These are phyloP conservation scores for Ecdyonurus torrentis DNA, from an alignment of 2,888 invertebrate species.

Conservation along the genomic window DNA sequence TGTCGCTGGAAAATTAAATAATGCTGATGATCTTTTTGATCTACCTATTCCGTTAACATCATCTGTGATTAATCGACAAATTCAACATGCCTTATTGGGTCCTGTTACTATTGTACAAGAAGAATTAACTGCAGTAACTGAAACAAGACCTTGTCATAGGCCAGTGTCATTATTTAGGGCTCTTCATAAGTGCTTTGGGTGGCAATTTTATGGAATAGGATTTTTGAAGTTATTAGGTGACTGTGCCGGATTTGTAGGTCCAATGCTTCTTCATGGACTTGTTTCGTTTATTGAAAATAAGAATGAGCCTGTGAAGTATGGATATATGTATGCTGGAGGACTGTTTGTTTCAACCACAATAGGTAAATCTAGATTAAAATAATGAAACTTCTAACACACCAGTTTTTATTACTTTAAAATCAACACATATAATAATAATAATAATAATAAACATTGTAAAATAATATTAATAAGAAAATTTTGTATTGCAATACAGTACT, in stretches of 20 bases:
- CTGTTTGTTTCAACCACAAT: conserved; percentile 46
- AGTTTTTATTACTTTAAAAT: too few species aligned
- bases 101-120: conserved; percentile 14
- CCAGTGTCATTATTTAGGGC: conserved; percentile 41
- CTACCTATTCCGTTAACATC: conserved; percentile 50
- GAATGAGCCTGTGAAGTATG: conserved; percentile 42
- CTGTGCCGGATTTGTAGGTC: conserved; percentile 71
- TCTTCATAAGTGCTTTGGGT: conserved; percentile 57
- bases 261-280: conserved; percentile 67
- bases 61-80: conserved; percentile 38
- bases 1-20: conserved; percentile 46
- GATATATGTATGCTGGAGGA: conserved; percentile 46
- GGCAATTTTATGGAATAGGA: conserved; percentile 72
- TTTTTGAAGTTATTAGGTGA: conserved; percentile 69
- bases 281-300: conserved; percentile 62
- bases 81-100: conserved; percentile 37
- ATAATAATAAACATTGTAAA: too few species aligned
- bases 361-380: too few species aligned
- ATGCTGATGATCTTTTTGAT: conserved; percentile 69
- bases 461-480: neutral
- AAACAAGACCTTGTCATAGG: conserved; percentile 3
- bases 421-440: too few species aligned
- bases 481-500: neutral
- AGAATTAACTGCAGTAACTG: neutral
- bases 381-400: too few species aligned